Base-by-base conservation (phyloP, 1,140 invertebrate genomes). In the Ceratina australensis region DNA sequence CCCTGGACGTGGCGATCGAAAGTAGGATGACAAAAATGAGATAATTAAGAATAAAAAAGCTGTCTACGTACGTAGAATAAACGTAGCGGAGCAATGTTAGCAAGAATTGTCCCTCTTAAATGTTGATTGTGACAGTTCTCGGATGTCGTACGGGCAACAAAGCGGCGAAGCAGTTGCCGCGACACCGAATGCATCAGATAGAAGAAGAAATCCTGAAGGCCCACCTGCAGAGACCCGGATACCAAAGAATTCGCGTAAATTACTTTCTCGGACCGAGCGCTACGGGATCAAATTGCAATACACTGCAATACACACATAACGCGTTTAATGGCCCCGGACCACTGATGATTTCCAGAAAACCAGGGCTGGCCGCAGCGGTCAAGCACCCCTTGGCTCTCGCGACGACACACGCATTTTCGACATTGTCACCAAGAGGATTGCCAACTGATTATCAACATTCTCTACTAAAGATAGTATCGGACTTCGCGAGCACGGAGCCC, bases 261-360 rank as follows among this genome's bases (percentile, higher is more conserved):
- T 89, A 87, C 71, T 87, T 78, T 80, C 82, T 86, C 33, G 33
- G 86, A 88, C 85, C 78, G 84, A 89, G 85, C 86, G 83, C 81
- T 83, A 83, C 86, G 81, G 84, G 86, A 91, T 89, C 87, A 88
- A 91, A 90, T 89, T 88, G 89, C 88, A 89, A 89, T 87, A 91
- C 87, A 89, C 88, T 88, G 89, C 88, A 89, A 89, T 87, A 91
- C 87, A 89, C 88, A 91, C 90, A 90, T 85, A 91, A 92, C 85
- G 88, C 88, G 89, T 90, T 91, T 91, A 92, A 91, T 90, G 88
- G 87, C 89, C 86, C 85, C 86, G 84, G 83, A 90, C 78, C 86
- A 85, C 87, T 91, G 86, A 91, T 85, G 87, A 91, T 90, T 92
- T 91, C 88, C 89, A 92, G 90, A 91, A 92, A 91, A 86, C 87